phyloP scores from a whole-genome alignment of 1,140 invertebrate genomes.

The Drosophila sulfurigaster region DNA sequence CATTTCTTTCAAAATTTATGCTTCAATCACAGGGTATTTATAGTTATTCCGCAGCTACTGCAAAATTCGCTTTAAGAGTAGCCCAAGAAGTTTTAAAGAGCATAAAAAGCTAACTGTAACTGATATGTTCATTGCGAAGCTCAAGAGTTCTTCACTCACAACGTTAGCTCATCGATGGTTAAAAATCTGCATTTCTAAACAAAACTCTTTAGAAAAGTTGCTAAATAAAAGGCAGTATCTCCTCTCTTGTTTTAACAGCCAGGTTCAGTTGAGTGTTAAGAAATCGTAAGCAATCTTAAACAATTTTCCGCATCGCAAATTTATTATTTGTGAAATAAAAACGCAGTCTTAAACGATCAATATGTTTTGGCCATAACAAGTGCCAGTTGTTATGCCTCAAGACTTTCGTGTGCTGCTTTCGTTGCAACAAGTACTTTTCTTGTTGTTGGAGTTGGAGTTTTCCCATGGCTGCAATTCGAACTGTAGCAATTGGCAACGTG shows the following conservation, averaged over 20 bases:
- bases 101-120: constrained; percentile 6
- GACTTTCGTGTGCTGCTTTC: background rate
- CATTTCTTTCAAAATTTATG: background rate
- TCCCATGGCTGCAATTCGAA: constrained; percentile 48
- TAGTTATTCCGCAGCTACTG: constrained; percentile 20
- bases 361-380: constrained; percentile 2
- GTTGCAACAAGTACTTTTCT: too few relatives aligned
- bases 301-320: background rate
- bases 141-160: background rate
- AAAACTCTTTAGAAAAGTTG: background rate
- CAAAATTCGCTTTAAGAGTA: background rate
- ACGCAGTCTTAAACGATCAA: constrained; percentile 1
- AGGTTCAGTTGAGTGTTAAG: background rate
- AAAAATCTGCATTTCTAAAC: too few relatives aligned
- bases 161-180: background rate
- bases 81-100: background rate
- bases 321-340: background rate
- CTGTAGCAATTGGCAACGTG: constrained; percentile 58
- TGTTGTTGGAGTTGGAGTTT: constrained; percentile 9
- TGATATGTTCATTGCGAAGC: constrained; percentile 1
- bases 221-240: background rate
- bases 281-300: background rate
- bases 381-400: background rate
- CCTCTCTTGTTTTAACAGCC: background rate
- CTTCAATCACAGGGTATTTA: background rate